Conservation (phyloP, 2,888 invertebrate species). For the Strigamia transsilvanica region DNA sequence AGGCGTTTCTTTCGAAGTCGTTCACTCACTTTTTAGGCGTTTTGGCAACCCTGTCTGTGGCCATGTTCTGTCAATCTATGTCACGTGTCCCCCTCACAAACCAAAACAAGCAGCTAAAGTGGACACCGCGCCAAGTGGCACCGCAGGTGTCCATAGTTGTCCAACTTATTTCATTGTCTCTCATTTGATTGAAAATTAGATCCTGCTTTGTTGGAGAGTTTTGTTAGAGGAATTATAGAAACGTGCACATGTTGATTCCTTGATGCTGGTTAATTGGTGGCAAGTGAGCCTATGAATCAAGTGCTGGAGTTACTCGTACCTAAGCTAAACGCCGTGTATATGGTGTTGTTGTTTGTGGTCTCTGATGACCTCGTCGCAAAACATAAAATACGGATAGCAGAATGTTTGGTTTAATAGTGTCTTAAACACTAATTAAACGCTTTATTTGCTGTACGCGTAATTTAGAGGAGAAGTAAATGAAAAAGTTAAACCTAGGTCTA, state of each 20-base stretch:
- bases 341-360: not conserved
- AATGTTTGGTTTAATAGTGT: not conserved
- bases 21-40: not conserved
- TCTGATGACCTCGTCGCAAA: not conserved
- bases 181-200: not conserved
- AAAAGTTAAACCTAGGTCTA: not conserved
- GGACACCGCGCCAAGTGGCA: no score
- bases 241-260: not conserved
- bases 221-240: not conserved
- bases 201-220: not conserved
- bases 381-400: not conserved
- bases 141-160: no score
- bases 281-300: constrained; percentile 15
- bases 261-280: not conserved
- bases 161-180: not conserved
- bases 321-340: not conserved
- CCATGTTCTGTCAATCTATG: no score
- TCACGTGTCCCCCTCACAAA: no score
- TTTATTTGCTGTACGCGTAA: not conserved
- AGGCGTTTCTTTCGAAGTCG: not conserved
- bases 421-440: not conserved
- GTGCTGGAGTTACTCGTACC: not conserved
- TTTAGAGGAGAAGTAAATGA: not conserved
- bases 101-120: no score
- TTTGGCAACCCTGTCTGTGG: no score